phyloP scores from a whole-genome alignment of 2,797 vertebrate species.

The Urocyon cinereoargenteus region DNA sequence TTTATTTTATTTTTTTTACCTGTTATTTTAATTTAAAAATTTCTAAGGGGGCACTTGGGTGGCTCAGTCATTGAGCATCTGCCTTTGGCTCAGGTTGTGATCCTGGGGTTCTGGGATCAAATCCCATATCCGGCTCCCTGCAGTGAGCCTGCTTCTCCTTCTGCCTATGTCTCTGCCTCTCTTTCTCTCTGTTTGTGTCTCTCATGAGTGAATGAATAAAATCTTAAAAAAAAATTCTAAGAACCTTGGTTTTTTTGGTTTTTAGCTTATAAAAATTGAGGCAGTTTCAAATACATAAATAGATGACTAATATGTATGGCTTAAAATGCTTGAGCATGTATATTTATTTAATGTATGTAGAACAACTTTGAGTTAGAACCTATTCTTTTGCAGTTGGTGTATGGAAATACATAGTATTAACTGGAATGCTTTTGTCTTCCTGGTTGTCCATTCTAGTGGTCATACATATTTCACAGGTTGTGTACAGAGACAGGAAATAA shows the following conservation, averaged over 20 bases:
- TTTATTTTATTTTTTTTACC: too few relatives aligned
- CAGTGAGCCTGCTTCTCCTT: too few relatives aligned
- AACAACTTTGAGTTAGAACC: conserved; percentile 20
- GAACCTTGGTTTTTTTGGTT: conserved; percentile 42
- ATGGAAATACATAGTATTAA: conserved; percentile 25
- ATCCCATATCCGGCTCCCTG: too few relatives aligned
- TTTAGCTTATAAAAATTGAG: conserved; percentile 26
- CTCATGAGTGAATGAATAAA: too few relatives aligned
- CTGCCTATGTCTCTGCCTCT: too few relatives aligned
- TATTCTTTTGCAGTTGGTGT: not conserved
- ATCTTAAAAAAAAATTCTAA: not conserved
- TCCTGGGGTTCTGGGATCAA: too few relatives aligned
- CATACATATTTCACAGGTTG: not conserved
- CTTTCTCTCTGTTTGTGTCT: too few relatives aligned
- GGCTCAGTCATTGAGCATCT: too few relatives aligned
- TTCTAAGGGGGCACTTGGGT: not conserved
- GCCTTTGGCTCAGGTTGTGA: too few relatives aligned
- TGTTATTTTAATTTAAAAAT: conserved; percentile 50
- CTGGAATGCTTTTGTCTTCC: not conserved
- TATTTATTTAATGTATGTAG: conserved; percentile 33
- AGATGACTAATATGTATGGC: not conserved
- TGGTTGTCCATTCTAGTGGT: not conserved
- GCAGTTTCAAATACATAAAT: not conserved
- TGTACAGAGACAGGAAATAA: not conserved
- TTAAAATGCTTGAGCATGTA: not conserved